Conservation (phyloP, 2,113 vertebrate genomes). For the Erinaceus europaeus region DNA sequence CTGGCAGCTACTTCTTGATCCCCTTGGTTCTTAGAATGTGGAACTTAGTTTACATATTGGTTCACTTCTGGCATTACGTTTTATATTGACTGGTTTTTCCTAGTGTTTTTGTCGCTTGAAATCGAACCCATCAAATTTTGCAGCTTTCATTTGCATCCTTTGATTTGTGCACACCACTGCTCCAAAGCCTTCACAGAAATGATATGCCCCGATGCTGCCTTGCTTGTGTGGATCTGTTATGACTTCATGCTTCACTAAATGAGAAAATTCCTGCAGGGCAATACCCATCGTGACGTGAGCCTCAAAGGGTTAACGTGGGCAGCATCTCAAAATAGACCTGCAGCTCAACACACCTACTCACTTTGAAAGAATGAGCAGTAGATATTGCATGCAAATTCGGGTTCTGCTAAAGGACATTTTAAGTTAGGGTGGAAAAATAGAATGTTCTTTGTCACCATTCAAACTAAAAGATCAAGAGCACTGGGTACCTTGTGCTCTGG, state of each 20-base stretch:
- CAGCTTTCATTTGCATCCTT: neutral
- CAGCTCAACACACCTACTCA: conserved; percentile 43
- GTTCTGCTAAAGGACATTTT: neutral
- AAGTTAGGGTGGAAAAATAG: neutral
- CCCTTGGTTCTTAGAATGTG: neutral
- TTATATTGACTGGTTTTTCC: neutral
- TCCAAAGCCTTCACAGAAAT: conserved; percentile 18
- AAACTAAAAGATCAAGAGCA: conserved; percentile 46
- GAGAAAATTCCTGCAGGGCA: conserved; percentile 18
- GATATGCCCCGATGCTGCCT: neutral
- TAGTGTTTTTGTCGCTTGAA: neutral
- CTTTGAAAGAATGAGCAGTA: conserved; percentile 33
- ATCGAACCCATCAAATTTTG: conserved; percentile 24
- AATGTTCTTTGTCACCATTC: neutral
- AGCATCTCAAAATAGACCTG: conserved; percentile 51
- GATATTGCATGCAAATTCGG: conserved; percentile 35
- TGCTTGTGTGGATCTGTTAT: neutral
- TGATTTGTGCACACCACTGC: neutral
- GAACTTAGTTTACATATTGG: neutral
- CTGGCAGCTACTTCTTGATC: neutral
- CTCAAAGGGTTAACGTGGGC: conserved; percentile 43
- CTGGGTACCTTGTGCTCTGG: conserved; percentile 72
- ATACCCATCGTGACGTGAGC: neutral
- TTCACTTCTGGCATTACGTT: neutral
- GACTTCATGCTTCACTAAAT: neutral